phyloP scores from a whole-genome alignment of 2,888 invertebrate genomes.

The Phyllotreta cruciferae region DNA sequence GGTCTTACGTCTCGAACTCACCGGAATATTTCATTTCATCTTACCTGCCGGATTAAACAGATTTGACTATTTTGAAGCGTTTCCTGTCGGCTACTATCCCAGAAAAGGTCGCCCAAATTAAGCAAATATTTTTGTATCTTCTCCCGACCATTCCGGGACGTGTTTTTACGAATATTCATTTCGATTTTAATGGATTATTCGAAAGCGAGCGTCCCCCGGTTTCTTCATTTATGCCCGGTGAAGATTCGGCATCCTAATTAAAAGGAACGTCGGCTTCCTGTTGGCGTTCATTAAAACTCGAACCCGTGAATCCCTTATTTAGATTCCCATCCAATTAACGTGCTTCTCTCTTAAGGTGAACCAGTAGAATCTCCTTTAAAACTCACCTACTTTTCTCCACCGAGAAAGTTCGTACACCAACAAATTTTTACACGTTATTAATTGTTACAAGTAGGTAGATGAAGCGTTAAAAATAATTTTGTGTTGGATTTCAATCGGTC shows the following conservation, averaged over 20 bases:
- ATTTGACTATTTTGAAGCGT: no score
- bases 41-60: no score
- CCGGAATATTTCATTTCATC: no score
- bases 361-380: constrained; percentile 22
- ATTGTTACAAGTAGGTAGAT: neutral
- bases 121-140: no score
- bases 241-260: constrained; percentile 50
- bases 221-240: constrained; percentile 41
- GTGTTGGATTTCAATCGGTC: constrained; percentile 39
- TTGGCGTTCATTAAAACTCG: constrained; percentile 50
- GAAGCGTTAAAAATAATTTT: no score
- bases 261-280: constrained; percentile 53
- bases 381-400: no score
- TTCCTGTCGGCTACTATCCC: no score
- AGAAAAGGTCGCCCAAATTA: no score
- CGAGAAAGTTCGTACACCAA: neutral
- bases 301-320: constrained; percentile 41
- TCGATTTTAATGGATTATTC: constrained; percentile 30
- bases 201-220: constrained; percentile 28
- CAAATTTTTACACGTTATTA: neutral
- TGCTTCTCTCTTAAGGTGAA: constrained; percentile 4
- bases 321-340: constrained; percentile 36
- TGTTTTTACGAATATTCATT: no score
- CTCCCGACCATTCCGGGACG: no score
- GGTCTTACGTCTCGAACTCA: neutral